These are phyloP conservation scores for Drosophila nr. medialis DNA, from an alignment of 2,888 invertebrate genomes.

Conservation along the genomic window DNA sequence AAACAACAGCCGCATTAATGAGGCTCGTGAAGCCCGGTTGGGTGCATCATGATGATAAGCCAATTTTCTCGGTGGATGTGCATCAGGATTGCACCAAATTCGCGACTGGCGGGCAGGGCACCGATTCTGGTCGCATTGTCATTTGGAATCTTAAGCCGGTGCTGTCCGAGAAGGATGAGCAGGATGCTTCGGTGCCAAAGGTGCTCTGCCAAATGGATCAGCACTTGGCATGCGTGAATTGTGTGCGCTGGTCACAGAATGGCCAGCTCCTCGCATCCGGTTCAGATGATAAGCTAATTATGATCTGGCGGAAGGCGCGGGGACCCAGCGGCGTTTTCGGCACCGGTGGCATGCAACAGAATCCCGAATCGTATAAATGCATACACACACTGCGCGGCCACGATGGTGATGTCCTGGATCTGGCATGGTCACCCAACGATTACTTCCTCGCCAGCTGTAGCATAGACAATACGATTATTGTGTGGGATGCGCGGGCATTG, in stretches of 20 bases:
- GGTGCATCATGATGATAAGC: slow-evolving; percentile 97
- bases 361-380: slow-evolving; percentile 97
- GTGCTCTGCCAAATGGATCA: slow-evolving; percentile 98
- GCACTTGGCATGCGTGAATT: slow-evolving; percentile 98
- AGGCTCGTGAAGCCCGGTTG: slow-evolving; percentile 95
- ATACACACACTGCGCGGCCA: slow-evolving; percentile 95
- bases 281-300: slow-evolving; percentile 97
- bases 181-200: slow-evolving; percentile 93
- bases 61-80: slow-evolving; percentile 98
- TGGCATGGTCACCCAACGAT: slow-evolving; percentile 98
- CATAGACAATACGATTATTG: slow-evolving; percentile 97
- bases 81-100: slow-evolving; percentile 98
- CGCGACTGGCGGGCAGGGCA: slow-evolving; percentile 97
- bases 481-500: slow-evolving; percentile 98
- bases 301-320: slow-evolving; percentile 94
- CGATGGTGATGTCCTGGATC: slow-evolving; percentile 96
- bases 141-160: slow-evolving; percentile 98
- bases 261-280: slow-evolving; percentile 96
- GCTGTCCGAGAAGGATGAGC: slow-evolving; percentile 90
- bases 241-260: slow-evolving; percentile 97
- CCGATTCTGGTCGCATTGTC: slow-evolving; percentile 95
- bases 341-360: slow-evolving; percentile 89
- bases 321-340: slow-evolving; percentile 86
- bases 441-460: slow-evolving; percentile 98
- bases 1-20: slow-evolving; percentile 86